Base-by-base conservation (phyloP, 2,888 invertebrate species). In the Sepioteuthis lessoniana region DNA sequence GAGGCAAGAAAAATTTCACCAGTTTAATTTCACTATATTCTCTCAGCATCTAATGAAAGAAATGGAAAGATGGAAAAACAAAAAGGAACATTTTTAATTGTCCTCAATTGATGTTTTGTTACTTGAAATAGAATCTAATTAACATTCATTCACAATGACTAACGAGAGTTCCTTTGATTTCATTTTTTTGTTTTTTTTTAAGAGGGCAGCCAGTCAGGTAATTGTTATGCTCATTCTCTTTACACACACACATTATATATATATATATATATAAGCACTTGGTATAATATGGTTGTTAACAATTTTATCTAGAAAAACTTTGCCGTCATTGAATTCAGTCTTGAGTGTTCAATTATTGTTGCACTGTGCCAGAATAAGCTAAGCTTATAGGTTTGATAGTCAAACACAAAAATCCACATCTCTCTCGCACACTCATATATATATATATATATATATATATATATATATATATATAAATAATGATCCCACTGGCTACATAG, bases 371-470 rank as follows among this genome's bases (percentile, higher is more conserved):
- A 55, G 21, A 19, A 0, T 19, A 19, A 55, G 25, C 55, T 55
- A 25, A 25, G 25, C 25, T 55, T 25, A 25, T 5, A 3, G 25
- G 25, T 55, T 25, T 55, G 21, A 55, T 16, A 47, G 47, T 46
- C 46, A 46, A 5, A 46, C 7, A 47, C 16, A 47, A 47, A 1
- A 13, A 47, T 19, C 1, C 13, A 47, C 47, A 13, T 47, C 19
- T 47, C 47, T 47, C 19, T 28, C 1, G 1, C 0, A 91, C 28
- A 25, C 25, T 8, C 31, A 91, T 21, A 42, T 91, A 91, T 91
- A 91, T 91, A 91, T 91, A 91, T 91, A 91, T 91, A 91, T 38
- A 91, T 91, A 91, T 42, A 38, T 91, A 91, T 91, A 38, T 38
- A 91, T 91, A 38, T 91, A 38, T 91, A 91, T 38, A 91, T 42